Evolutionary conservation across 2,113 vertebrate species (phyloP), one percentile per base, ranked within the genome.

Genomic region (Platycercus adscitus): DNA sequence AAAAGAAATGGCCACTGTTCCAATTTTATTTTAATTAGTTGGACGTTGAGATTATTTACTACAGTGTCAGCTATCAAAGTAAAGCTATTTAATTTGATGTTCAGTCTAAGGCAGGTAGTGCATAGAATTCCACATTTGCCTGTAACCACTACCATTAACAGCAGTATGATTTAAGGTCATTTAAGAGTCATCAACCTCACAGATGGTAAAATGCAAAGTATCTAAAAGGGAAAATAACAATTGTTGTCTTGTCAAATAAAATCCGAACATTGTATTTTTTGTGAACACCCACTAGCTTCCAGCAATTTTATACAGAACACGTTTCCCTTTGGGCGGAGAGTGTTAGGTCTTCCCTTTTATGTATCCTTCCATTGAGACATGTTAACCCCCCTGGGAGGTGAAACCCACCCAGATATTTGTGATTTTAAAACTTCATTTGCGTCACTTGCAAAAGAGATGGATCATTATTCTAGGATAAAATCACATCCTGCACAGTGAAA

Each of bases 401-500:
- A 96, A 97, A 97, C 97, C 98, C 98, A 98, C 98, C 98, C 98
- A 98, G 97, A 98, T 96, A 98, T 97, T 98, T 97, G 97, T 97
- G 95, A 98, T 96, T 97, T 98, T 97, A 88, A 97, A 98, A 97
- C 97, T 97, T 97, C 98, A 98, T 98, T 98, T 99, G 98, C 99
- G 98, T 99, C 99, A 99, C 98, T 97, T 98, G 73, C 97, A 97
- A 95, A 96, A 93, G 98, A 98, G 98, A 97, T 97, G 97, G 93
- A 93, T 98, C 98, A 94, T 95, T 97, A 98, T 98, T 97, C 93
- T 97, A 97, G 98, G 97, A 97, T 97, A 98, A 83, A 83, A 98
- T 98, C 97, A 99, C 98, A 98, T 98, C 98, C 98, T 99, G 98
- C 98, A 96, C 77, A 89, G 97, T 98, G 98, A 99, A 99, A 99